These are phyloP conservation scores for Oreortyx pictus DNA, from an alignment of 2,797 vertebrate genomes.

Conservation along the genomic window DNA sequence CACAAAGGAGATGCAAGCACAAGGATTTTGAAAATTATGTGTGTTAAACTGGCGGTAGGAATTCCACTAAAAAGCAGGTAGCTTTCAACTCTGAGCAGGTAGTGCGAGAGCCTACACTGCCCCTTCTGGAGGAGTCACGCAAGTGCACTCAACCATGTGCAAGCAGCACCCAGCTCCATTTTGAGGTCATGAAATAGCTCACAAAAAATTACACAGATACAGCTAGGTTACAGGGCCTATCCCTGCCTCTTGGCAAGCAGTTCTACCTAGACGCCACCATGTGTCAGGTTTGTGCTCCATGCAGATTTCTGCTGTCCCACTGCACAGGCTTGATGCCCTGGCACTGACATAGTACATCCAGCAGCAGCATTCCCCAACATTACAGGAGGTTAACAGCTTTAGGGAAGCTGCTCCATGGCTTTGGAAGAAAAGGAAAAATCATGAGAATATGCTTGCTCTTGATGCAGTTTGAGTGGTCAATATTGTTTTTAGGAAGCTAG, in stretches of 20 bases:
- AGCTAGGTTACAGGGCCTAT: not conserved
- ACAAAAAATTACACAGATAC: not conserved
- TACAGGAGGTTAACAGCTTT: not conserved
- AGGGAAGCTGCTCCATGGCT: not conserved
- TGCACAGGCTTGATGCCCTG: accelerated
- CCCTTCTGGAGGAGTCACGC: no score
- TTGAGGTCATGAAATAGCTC: no score
- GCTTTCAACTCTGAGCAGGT: not conserved
- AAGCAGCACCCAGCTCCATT: no score
- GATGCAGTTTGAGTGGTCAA: not conserved
- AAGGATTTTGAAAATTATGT: not conserved
- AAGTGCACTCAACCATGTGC: no score
- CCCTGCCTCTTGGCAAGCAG: not conserved
- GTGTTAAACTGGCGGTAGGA: not conserved
- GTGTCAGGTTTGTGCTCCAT: not conserved
- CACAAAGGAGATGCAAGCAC: not conserved
- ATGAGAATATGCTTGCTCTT: not conserved
- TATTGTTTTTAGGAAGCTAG: slow-evolving; percentile 17
- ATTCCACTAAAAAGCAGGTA: not conserved
- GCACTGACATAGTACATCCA: not conserved
- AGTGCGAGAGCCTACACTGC: not conserved
- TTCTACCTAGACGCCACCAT: not conserved
- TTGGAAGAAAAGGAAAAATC: not conserved
- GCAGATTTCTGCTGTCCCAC: not conserved
- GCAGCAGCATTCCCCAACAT: not conserved